A percentile compares a stretch with the other conserved stretches of the same genome.
Conservation (phyloP, 1,140 invertebrate species). For the Magallana angulata region DNA sequence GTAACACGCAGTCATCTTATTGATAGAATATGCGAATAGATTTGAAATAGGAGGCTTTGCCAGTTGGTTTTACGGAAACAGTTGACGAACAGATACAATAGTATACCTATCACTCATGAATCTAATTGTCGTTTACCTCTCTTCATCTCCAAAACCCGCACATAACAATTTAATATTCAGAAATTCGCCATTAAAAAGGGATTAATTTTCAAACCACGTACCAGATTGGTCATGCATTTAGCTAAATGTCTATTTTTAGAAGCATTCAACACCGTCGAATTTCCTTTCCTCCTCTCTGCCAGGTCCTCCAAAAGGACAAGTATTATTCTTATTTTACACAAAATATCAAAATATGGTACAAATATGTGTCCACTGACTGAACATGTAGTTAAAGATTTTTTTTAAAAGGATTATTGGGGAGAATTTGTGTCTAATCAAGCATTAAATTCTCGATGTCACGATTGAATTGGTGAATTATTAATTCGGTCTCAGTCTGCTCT, state of each 20-base stretch:
- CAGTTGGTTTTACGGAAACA: too few species aligned
- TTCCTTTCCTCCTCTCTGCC: neutral
- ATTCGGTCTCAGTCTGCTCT: neutral
- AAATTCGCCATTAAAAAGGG: neutral
- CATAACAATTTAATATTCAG: neutral
- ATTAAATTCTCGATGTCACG: conserved; percentile 3
- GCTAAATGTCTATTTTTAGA: conserved; percentile 2
- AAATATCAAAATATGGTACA: neutral
- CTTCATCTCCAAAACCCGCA: neutral
- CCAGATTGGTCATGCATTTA: neutral
- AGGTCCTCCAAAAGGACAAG: neutral
- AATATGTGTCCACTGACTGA: neutral
- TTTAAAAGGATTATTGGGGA: neutral
- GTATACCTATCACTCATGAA: neutral
- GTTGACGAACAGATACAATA: too few species aligned
- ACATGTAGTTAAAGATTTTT: neutral
- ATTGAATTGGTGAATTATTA: neutral
- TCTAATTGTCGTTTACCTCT: conserved; percentile 9
- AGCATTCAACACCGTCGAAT: neutral
- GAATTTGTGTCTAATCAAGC: neutral
- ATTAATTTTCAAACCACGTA: conserved; percentile 7
- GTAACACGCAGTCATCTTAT: too few species aligned
- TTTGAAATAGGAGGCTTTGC: too few species aligned
- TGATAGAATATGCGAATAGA: too few species aligned
- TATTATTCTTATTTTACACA: neutral